Evolutionary conservation across 64 coral and sea anemone genomes (phyloP).

Genomic region (Acropora yongei): DNA sequence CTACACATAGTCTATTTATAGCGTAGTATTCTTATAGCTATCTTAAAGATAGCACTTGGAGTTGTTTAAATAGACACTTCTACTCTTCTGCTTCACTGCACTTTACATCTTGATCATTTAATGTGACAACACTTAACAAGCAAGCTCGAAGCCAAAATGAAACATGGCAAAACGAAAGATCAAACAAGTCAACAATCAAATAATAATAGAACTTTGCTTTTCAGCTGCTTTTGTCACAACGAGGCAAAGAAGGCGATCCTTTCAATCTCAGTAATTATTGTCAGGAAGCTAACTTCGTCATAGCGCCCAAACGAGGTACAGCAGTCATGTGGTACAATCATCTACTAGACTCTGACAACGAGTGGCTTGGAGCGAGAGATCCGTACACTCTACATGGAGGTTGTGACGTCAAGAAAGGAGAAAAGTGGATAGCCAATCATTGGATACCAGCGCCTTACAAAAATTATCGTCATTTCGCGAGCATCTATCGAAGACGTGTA

Average conservation of each 20-base stretch:
- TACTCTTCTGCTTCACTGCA: too few species aligned
- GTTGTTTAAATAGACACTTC: too few species aligned
- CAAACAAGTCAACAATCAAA: not conserved
- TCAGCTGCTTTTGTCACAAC: conserved; percentile 19
- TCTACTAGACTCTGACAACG: not conserved
- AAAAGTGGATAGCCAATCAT: conserved; percentile 44
- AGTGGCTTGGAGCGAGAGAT: conserved; percentile 43
- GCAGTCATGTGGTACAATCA: conserved; percentile 51
- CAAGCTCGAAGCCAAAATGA: too few species aligned
- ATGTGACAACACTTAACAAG: too few species aligned
- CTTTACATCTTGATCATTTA: too few species aligned
- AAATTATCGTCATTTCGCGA: not conserved
- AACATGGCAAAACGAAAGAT: too few species aligned
- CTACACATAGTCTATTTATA: too few species aligned
- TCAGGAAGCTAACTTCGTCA: conserved; percentile 15
- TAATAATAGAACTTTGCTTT: not conserved
- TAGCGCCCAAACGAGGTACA: conserved; percentile 42
- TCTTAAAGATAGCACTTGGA: too few species aligned
- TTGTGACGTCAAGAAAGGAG: conserved; percentile 33
- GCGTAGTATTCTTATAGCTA: too few species aligned
- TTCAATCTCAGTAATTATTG: conserved; percentile 47
- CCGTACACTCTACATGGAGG: conserved; percentile 30
- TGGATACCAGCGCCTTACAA: conserved; percentile 40
- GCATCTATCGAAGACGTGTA: conserved; percentile 27
- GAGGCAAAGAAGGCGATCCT: conserved; percentile 32